Evolutionary conservation across 2,113 vertebrate genomes (phyloP), one percentile per base, ranked within the genome.

Genomic region (Hypanus sabinus): DNA sequence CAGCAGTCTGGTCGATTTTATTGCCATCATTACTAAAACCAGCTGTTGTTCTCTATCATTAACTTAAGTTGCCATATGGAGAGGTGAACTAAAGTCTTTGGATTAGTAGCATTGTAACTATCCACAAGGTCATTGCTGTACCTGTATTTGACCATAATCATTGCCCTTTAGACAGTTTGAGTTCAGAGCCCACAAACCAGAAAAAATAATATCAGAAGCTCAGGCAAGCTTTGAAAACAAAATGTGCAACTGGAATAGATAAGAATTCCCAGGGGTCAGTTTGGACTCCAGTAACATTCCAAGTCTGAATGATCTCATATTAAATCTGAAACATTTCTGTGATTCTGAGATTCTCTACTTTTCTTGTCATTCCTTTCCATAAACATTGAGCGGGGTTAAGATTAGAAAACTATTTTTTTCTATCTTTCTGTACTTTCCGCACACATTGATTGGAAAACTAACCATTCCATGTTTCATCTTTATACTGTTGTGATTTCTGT

Each of bases 281-380:
- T 27, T 85, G 46, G 81, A 85, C 81, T 85, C 81, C 0, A 85
- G 81, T 85, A 57, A 22, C 81, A 55, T 57, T 55, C 20, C 38
- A 24, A 46, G 81, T 85, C 81, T 85, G 10, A 22, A 85, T 57
- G 81, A 85, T 46, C 81, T 85, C 81, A 85, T 81, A 36, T 81
- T 1, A 81, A 79, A 81, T 81, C 79, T 38, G 22, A 55, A 27
- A 24, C 9, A 57, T 24, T 57, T 85, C 80, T 85, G 9, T 38
- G 22, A 57, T 57, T 27, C 81, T 85, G 81, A 85, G 46, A 85
- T 85, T 20, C 81, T 55, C 57, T 57, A 46, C 81, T 3, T 85
- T 11, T 18, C 81, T 85, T 85, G 46, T 27, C 46, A 11, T 38
- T 24, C 22, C 24, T 73, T 85, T 85, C 38, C 0, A 55, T 11